phyloP scores from a whole-genome alignment of 2,113 vertebrate species.

The Albula glossodonta region DNA sequence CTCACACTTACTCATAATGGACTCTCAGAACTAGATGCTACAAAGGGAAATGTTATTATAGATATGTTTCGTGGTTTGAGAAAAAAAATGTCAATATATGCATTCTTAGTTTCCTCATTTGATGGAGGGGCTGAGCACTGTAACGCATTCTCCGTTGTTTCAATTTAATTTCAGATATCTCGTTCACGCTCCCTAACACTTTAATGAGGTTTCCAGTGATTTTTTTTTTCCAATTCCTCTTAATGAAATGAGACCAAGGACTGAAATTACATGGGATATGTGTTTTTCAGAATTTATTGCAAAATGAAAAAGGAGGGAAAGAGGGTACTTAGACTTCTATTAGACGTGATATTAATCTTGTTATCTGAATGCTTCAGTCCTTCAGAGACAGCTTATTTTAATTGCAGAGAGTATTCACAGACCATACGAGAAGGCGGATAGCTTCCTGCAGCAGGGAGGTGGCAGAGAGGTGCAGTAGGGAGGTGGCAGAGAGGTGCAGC shows the following conservation, averaged over 20 bases:
- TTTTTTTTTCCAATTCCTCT: background rate
- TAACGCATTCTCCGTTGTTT: slow-evolving; percentile 20
- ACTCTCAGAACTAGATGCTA: background rate
- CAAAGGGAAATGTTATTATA: background rate
- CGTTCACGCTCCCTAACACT: slow-evolving; percentile 16
- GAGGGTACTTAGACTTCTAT: slow-evolving; percentile 45
- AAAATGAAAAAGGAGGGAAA: slow-evolving; percentile 33
- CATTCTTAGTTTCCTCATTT: background rate
- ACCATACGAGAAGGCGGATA: background rate
- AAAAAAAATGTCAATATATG: background rate
- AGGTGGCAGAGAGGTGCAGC: background rate
- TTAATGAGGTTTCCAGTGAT: slow-evolving; percentile 17
- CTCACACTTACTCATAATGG: background rate
- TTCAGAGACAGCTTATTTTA: slow-evolving; percentile 31
- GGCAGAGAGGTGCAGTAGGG: background rate
- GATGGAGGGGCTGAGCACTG: background rate
- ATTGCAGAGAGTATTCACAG: background rate
- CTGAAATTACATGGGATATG: slow-evolving; percentile 11
- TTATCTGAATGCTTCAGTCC: slow-evolving; percentile 44
- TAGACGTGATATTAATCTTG: slow-evolving; percentile 44
- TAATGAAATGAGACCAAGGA: background rate
- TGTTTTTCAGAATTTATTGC: slow-evolving; percentile 3
- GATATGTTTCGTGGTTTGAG: background rate
- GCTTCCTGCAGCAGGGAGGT: background rate
- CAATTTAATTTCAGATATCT: slow-evolving; percentile 19